Base-by-base conservation (phyloP, 2,888 invertebrate species). In the Cybosia mesomella region DNA sequence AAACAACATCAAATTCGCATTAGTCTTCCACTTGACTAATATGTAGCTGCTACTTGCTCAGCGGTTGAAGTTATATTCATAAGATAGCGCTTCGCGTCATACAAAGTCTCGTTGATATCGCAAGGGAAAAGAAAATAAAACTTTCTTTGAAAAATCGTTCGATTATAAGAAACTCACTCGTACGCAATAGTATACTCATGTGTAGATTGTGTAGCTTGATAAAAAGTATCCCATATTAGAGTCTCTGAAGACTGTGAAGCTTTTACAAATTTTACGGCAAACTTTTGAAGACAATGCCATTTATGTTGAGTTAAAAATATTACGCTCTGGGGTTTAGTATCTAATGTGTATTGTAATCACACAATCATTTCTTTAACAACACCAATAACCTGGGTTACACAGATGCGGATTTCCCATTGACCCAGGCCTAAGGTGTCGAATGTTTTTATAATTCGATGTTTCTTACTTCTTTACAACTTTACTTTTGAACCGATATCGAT, bases 1-100 rank as follows among this genome's bases (percentile, higher is more conserved):
- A 54, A 63, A 24, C 49, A 57, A 61, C 67, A 67, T 67, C 34
- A 67, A 67, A 67, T 36, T 63, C 63, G 18, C 67, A 67, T 67
- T 67, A 67, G 62, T 63, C 62, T 28, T n/a, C 39, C 34, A 49
- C 49, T 22, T 39, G 55, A 57, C 55, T 61, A 66, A 59, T 66
- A 34, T 66, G 11, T 49, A 2, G 28, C 11, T 34, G 18, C 24
- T 24, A 32, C 49, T 60, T 54, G 39, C 13, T 54, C 49, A 36
- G 59, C 36, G 34, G 36, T 55, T 34, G 18, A 60, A 55, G 24
- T 39, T 39, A 66, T 28, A 36, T 53, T 36, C 34, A 59, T 36
- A 64, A 64, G 57, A 57, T 64, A 64, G 9, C 63, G 22, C n/a
- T 58, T 58, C 18, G 43, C 59, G 7, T 34, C 43, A 28, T n/a